Evolutionary conservation across 2,888 invertebrate species (phyloP), one percentile per base, ranked within the genome.

Genomic region (Teleogryllus oceanicus): DNA sequence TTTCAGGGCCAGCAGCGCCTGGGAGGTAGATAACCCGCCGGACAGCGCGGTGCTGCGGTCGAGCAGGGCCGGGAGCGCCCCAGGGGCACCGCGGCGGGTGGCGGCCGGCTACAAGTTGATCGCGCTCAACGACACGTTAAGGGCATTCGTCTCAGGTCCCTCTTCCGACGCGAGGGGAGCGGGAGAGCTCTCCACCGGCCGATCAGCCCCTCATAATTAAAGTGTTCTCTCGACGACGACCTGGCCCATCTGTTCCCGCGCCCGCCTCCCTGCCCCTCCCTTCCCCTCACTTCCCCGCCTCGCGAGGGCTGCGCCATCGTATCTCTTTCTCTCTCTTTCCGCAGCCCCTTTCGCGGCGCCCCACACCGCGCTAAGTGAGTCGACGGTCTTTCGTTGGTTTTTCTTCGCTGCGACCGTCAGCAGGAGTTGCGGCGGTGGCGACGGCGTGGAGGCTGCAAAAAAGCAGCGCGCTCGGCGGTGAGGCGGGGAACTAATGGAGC

Each of bases 51-150:
- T 37, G 37, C 37, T 37, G 37, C 37, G 37, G 37, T 37, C 37
- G 37, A 37, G n/a, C 62, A 62, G 62, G 16, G 62, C 62, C 16
- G 62, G 4, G 62, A 2, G 62, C 62, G 62, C 3, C 62, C 5
- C 37, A 37, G 37, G 37, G 37, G 62, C 62, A 62, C 16, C 16
- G 62, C 11, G 16, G n/a, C 16, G 16, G 16, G 62, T 16, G n/a
- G 62, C 62, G 4, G 4, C n/a, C 62, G 62, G 62, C 13, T 62
- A 62, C 62, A 62, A 62, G 62, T 62, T 62, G 62, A 62, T 62
- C 62, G n/a, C 62, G 62, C 62, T 62, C 62, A 62, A 62, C 62
- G 62, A 62, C 62, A 62, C 62, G 62, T 62, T 62, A 62, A 62
- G 62, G 62, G 62, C 62, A 62, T 62, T 62, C 62, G 62, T 62